Evolutionary conservation across 2,888 invertebrate genomes (phyloP).

Genomic region (Epinotia brunnichana): DNA sequence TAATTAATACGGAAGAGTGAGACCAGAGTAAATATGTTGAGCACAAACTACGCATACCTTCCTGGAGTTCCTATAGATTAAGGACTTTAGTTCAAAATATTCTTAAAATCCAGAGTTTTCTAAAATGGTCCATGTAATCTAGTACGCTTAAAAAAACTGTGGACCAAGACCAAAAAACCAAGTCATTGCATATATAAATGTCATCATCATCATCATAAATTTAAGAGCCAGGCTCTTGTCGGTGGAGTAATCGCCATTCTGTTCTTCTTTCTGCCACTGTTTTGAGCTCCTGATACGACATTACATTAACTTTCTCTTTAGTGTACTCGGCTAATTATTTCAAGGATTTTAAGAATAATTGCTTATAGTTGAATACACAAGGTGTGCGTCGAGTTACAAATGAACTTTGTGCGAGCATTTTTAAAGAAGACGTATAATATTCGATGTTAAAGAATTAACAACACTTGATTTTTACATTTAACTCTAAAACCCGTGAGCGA

Average conservation of each 20-base stretch:
- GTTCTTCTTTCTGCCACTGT: no score
- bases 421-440: slow-evolving; percentile 49
- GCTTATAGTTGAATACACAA: slow-evolving; percentile 34
- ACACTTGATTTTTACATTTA: slow-evolving; percentile 46
- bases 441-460: slow-evolving; percentile 56
- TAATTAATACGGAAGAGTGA: slow-evolving; percentile 44
- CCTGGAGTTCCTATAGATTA: slow-evolving; percentile 29
- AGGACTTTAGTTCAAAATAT: slow-evolving; percentile 8
- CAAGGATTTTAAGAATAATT: slow-evolving; percentile 25
- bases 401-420: slow-evolving; percentile 49
- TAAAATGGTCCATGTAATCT: not conserved
- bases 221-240: no score
- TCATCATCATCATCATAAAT: no score
- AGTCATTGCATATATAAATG: no score
- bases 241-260: no score
- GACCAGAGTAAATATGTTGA: slow-evolving; percentile 37
- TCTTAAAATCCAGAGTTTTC: not conserved
- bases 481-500: slow-evolving; percentile 65
- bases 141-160: not conserved
- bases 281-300: no score
- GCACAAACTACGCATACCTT: slow-evolving; percentile 43
- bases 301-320: no score
- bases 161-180: not conserved
- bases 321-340: no score
- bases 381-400: slow-evolving; percentile 46